These are phyloP conservation scores for Mantis religiosa DNA, from an alignment of 2,888 invertebrate genomes.

Conservation along the genomic window DNA sequence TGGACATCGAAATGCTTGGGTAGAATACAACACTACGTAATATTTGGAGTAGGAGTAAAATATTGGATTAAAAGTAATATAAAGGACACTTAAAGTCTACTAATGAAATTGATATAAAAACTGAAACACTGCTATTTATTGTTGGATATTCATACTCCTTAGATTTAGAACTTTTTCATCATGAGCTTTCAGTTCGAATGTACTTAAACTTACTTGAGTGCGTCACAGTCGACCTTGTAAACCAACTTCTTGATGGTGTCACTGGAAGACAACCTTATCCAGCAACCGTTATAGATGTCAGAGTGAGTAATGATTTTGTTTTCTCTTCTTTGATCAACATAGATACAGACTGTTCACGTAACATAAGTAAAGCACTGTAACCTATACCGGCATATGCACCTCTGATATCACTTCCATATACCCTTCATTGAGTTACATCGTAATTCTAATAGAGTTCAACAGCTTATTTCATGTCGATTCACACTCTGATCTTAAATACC, in stretches of 20 bases:
- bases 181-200: not conserved
- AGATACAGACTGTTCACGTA: not conserved
- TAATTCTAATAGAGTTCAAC: too few species aligned
- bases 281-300: not conserved
- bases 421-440: not conserved
- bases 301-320: not conserved
- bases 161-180: not conserved
- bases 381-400: not conserved
- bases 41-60: too few species aligned
- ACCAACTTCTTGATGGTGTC: not conserved
- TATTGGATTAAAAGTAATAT: too few species aligned
- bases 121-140: not conserved
- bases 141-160: not conserved
- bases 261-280: not conserved
- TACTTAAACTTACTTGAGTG: not conserved
- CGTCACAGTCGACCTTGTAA: not conserved
- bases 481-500: too few species aligned
- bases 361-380: not conserved
- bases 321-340: not conserved
- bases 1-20: too few species aligned
- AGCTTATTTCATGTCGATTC: too few species aligned
- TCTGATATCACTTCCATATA: not conserved
- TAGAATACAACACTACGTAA: too few species aligned
- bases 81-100: too few species aligned
- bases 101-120: not conserved